Base-by-base conservation (phyloP, 2,797 vertebrate genomes). In the Hippocampus kuda region DNA sequence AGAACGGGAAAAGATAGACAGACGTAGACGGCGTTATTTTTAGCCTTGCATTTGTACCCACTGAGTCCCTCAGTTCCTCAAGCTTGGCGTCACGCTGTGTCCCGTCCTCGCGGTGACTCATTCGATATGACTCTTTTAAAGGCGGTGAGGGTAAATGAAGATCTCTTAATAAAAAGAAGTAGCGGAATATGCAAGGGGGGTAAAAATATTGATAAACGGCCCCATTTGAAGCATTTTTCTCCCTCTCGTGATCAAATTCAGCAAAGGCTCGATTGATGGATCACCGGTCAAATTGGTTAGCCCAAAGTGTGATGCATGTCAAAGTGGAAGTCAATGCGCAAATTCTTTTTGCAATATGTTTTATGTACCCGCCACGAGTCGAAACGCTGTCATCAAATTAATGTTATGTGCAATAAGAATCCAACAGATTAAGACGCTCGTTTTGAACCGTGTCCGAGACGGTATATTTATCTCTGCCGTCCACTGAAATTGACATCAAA, bases 161-260 rank as follows among this genome's bases (percentile, higher is more conserved):
- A 90, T 85, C 83, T 86, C 83, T 81, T 88, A 89, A 89, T 88
- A 88, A 89, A 89, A 88, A 54, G 6, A n/a, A 54, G 75, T 81
- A 83, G 78, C 83, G 83, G 88, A 90, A 90, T 87, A 89, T 87
- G 77, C 71, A 62, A 42, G 73, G 61, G 79, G 81, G 77, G 9
- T 20, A 2, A 11, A 24, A 24, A 24, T 54, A 54, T 24, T 54
- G 53, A 24, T 24, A 54, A 24, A 24, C 10, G 53, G 10, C 8
- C 53, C 10, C 3, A 54, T 12, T 54, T 24, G 12, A 3, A 24
- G 53, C n/a, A 54, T 24, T 24, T 12, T 12, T 4, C 53, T 3
- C n/a, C 53, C 53, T 11, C 53, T 24, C 3, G n/a, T 12, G 22
- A 24, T 54, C 53, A 54, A 24, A 51, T 18, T 11, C 20, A 11